Evolutionary conservation across 2,113 vertebrate species (phyloP).

Genomic region (Spermophilus dauricus): DNA sequence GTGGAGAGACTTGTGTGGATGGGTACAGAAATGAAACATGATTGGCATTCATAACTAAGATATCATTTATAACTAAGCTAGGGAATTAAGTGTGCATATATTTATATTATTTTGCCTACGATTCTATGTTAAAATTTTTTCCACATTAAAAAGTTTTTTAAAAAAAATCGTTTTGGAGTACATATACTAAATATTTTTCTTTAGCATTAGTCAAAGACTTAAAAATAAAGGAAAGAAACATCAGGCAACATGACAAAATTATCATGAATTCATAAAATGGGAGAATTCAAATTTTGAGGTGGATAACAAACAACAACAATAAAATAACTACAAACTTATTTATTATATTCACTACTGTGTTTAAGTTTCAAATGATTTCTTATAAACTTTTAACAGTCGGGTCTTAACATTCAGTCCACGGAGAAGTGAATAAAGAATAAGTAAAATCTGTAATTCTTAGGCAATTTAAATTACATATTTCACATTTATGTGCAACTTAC

Average conservation of each 20-base stretch:
- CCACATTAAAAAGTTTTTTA: background rate
- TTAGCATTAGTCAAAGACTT: background rate
- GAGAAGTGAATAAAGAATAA: slow-evolving; percentile 12
- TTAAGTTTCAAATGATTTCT: background rate
- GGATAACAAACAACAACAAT: background rate
- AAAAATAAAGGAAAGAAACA: background rate
- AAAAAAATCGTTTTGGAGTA: background rate
- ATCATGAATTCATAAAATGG: background rate
- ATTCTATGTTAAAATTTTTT: slow-evolving; percentile 2
- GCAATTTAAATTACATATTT: background rate
- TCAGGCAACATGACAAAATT: background rate
- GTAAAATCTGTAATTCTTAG: slow-evolving; percentile 1
- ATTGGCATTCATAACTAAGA: background rate
- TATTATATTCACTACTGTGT: background rate
- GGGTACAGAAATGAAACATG: background rate
- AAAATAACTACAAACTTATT: background rate
- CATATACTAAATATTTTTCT: slow-evolving; percentile 33
- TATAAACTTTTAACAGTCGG: background rate
- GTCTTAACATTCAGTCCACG: background rate
- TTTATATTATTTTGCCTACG: background rate
- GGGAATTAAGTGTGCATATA: background rate
- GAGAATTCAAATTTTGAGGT: background rate
- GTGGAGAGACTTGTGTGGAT: background rate
- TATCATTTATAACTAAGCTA: background rate
- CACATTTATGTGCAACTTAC: slow-evolving; percentile 88